These are phyloP conservation scores for Temnothorax ravouxi DNA, from an alignment of 2,888 invertebrate genomes.

Conservation along the genomic window DNA sequence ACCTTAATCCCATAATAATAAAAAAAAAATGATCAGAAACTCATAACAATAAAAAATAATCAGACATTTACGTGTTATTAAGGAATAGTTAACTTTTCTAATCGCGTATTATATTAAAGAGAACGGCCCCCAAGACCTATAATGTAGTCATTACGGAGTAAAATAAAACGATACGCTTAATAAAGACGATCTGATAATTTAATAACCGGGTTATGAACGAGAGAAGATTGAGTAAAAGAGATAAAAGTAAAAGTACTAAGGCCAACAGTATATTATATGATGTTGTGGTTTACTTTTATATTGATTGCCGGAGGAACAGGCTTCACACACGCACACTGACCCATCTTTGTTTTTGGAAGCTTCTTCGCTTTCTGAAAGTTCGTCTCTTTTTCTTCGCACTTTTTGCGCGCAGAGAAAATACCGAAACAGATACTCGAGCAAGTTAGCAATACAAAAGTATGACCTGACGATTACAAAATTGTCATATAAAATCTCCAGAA, in stretches of 20 bases:
- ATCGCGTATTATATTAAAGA: neutral
- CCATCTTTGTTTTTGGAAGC: neutral
- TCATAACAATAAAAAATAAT: neutral
- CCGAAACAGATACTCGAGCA: neutral
- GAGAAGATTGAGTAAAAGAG: neutral
- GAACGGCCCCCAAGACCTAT: neutral
- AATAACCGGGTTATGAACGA: neutral
- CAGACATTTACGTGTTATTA: neutral
- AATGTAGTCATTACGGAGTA: conserved; percentile 1
- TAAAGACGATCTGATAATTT: conserved; percentile 17
- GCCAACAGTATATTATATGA: conserved; percentile 4
- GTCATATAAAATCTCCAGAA: too few relatives aligned
- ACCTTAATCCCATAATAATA: neutral
- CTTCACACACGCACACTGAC: neutral
- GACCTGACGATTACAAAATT: neutral
- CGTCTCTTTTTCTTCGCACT: neutral
- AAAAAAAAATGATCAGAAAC: neutral
- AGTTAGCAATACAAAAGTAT: neutral
- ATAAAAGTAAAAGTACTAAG: neutral
- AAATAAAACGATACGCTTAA: neutral
- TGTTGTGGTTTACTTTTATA: conserved; percentile 25
- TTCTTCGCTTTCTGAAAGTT: neutral
- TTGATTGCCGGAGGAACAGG: conserved; percentile 3
- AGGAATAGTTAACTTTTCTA: neutral
- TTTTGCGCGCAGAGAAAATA: neutral